Conservation (phyloP, 2,797 vertebrate genomes). For the Limosa lapponica region DNA sequence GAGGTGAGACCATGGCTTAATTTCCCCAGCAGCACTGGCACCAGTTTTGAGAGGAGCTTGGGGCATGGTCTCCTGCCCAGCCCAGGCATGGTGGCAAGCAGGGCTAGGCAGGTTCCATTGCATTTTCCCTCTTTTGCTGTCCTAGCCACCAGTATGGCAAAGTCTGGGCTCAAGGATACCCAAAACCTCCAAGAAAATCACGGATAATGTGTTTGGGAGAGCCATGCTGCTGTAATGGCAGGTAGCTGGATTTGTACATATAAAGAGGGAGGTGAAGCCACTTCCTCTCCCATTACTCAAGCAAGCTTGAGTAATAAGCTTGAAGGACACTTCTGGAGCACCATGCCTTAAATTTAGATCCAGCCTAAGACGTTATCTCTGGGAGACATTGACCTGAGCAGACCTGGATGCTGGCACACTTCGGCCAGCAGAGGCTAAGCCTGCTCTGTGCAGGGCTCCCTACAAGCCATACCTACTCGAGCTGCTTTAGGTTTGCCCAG, state of each 20-base stretch:
- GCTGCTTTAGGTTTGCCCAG: not conserved
- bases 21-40: accelerated
- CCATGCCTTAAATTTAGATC: not conserved
- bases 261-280: not conserved
- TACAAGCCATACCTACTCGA: not conserved
- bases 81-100: not conserved
- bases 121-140: not conserved
- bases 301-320: not conserved
- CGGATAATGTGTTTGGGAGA: not conserved
- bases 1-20: not conserved
- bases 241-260: not conserved
- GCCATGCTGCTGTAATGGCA: not conserved
- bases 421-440: accelerated
- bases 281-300: not conserved
- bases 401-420: not conserved
- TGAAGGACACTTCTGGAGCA: not conserved
- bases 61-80: accelerated
- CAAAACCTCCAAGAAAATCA: not conserved
- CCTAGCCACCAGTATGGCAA: not conserved
- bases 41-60: not conserved
- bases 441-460: not conserved
- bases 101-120: not conserved
- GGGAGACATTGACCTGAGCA: not conserved
- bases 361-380: not conserved
- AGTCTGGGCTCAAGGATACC: not conserved